Base-by-base conservation (phyloP, 2,888 invertebrate species). In the Tenthredo mesomela region DNA sequence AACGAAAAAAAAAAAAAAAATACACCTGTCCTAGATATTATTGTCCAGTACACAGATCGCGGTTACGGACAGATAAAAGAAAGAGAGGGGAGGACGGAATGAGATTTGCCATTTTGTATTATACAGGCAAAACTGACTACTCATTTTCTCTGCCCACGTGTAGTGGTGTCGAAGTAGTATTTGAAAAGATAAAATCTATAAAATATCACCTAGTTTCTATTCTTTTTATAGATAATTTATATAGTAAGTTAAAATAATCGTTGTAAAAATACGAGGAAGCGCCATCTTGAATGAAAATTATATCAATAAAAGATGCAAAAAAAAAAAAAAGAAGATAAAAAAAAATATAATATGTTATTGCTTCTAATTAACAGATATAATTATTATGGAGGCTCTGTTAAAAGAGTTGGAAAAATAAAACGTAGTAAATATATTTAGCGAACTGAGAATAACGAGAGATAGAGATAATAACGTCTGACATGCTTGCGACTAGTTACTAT, bases 271-370 rank as follows among this genome's bases (percentile, higher is more conserved):
- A 15, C 33, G 80, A 15, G 80, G 80, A 25, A 40, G 80, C 80
- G 80, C 80, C 80, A 80, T 80, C 40, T 80, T 80, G 80, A 15
- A 70, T 67, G 70, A 15, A n/a, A 71, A 58, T 67, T 83, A 83
- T 10, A 82, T 82, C 50, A 37, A 82, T 65, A 65, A 21, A 33
- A 15, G 7, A 54, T 15, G 84, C 58, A 18, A 84, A n/a, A 37
- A 37, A 4, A 33, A 33, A 33, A 33, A 4, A 33, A 33, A 33
- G 2, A 33, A 33, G 29, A n/a, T n/a, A n/a, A n/a, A 33, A 33
- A 33, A 33, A 33, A 2, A 33, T 33, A 33, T 33, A 33, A 47
- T 29, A 73, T 40, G 12, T 54, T 40, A 6, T 54, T 65, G 2
- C 12, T 10, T 43, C 70, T 61, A 3, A 61, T 61, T 61, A 61